These are phyloP conservation scores for Spodoptera littoralis DNA, from an alignment of 2,888 invertebrate species.

Conservation along the genomic window DNA sequence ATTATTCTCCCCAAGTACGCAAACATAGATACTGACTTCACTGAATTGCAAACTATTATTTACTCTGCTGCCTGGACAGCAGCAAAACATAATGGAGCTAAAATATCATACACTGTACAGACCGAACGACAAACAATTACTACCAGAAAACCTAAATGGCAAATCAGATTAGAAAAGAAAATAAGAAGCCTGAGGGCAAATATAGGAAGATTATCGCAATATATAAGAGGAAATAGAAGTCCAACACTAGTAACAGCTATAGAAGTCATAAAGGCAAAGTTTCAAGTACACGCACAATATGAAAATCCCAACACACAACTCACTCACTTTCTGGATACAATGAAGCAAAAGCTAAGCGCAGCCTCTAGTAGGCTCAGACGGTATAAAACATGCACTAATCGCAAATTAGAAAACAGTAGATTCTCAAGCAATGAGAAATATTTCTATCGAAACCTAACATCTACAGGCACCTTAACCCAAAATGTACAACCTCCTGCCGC, in stretches of 20 bases:
- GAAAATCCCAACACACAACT: not conserved
- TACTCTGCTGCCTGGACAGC: not conserved
- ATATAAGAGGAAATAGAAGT: too few relatives aligned
- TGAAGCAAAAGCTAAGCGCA: too few relatives aligned
- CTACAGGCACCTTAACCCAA: not conserved
- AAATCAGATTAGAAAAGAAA: too few relatives aligned
- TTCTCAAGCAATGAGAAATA: too few relatives aligned
- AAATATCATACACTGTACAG: too few relatives aligned
- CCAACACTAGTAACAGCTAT: not conserved
- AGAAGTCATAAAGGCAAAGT: not conserved
- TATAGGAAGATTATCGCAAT: conserved; percentile 1
- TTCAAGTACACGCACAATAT: not conserved
- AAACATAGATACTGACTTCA: not conserved
- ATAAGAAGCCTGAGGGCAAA: not conserved
- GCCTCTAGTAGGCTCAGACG: too few relatives aligned
- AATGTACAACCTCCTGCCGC: not conserved
- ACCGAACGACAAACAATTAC: too few relatives aligned
- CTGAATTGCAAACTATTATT: not conserved
- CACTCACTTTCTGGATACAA: not conserved
- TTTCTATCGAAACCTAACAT: too few relatives aligned
- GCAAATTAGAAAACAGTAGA: too few relatives aligned
- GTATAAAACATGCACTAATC: too few relatives aligned
- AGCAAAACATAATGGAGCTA: too few relatives aligned
- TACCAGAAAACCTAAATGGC: too few relatives aligned
- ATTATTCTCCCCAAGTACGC: not conserved